phyloP scores from a whole-genome alignment of 1,140 invertebrate genomes.

The Musca vetustissima region DNA sequence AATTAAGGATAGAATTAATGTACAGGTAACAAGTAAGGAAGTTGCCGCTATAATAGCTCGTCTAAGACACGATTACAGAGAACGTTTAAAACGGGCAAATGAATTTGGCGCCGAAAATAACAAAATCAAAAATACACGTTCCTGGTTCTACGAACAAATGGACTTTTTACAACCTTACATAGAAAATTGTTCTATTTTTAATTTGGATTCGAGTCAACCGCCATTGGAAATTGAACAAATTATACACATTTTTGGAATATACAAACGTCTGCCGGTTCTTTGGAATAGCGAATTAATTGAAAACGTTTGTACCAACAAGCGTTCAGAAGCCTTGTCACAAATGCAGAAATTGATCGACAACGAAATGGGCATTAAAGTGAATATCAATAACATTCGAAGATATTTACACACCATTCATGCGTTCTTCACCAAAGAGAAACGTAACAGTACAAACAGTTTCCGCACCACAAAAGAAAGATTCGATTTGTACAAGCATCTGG shows the following conservation, averaged over 20 bases:
- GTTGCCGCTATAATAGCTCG: background rate
- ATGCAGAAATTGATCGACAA: background rate
- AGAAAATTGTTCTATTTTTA: constrained; percentile 2
- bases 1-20: background rate
- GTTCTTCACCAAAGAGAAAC: constrained; percentile 3
- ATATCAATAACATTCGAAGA: background rate
- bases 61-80: background rate
- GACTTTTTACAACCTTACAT: constrained; percentile 1
- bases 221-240: background rate
- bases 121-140: background rate
- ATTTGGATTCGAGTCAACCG: background rate
- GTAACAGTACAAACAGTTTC: background rate
- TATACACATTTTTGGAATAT: background rate
- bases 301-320: background rate
- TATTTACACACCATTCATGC: constrained; percentile 10
- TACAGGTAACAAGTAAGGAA: background rate
- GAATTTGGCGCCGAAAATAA: background rate
- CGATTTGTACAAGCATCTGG: constrained; percentile 8
- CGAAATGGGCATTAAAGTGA: constrained; percentile 6
- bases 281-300: background rate
- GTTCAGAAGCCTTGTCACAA: background rate
- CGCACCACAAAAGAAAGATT: background rate
- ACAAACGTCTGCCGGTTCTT: background rate
- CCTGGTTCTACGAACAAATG: background rate
- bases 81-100: background rate